phyloP scores from a whole-genome alignment of 2,888 invertebrate genomes.

The Trypoxylon attenuatum region DNA sequence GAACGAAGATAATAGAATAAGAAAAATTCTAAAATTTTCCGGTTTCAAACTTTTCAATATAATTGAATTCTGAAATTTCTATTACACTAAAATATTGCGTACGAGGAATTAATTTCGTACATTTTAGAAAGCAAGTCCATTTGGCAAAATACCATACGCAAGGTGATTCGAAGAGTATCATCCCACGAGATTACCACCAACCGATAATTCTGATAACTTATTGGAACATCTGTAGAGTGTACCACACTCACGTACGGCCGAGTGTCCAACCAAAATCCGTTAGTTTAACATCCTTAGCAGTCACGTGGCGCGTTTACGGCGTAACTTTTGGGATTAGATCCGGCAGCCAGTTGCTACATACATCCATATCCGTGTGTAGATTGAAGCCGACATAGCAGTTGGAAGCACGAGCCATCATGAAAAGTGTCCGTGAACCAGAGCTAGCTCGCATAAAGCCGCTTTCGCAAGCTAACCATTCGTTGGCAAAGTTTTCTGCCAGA shows the following conservation, averaged over 20 bases:
- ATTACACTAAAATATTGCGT: no score
- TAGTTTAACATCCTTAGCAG: conserved; percentile 46
- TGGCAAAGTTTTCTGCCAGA: conserved; percentile 43
- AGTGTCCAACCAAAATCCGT: conserved; percentile 40
- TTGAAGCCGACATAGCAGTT: conserved; percentile 21
- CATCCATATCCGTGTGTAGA: conserved; percentile 30
- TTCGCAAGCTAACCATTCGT: conserved; percentile 41
- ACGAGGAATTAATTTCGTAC: no score
- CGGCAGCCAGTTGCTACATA: conserved; percentile 30
- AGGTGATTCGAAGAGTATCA: no score
- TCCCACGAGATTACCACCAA: not conserved
- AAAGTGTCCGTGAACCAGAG: conserved; percentile 14
- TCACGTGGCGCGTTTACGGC: conserved; percentile 60
- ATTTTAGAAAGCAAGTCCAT: no score
- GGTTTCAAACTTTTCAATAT: no score
- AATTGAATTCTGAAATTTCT: no score
- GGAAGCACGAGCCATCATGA: conserved; percentile 2
- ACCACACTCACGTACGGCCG: conserved; percentile 12
- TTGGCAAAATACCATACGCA: no score
- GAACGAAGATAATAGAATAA: no score
- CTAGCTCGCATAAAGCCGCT: conserved; percentile 33
- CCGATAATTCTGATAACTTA: conserved; percentile 17
- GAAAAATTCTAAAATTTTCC: no score
- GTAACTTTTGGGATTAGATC: conserved; percentile 61
- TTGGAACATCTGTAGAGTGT: conserved; percentile 15